These are phyloP conservation scores for Drosophila santomea DNA, from an alignment of 1,140 invertebrate genomes.

Conservation along the genomic window DNA sequence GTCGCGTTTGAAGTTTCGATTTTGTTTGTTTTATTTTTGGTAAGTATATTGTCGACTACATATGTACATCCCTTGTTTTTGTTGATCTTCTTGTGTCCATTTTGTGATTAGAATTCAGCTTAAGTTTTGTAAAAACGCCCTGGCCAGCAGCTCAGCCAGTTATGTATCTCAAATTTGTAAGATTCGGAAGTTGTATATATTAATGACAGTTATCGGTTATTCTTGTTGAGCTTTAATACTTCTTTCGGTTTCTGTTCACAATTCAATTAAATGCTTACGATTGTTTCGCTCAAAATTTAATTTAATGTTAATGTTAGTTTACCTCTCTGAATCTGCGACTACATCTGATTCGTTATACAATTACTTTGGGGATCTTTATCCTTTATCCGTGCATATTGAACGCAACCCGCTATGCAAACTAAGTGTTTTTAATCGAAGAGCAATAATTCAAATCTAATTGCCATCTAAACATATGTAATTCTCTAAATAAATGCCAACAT, in stretches of 20 bases:
- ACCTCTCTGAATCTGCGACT: constrained; percentile 30
- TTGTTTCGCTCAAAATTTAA: constrained; percentile 42
- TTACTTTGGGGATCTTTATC: constrained; percentile 16
- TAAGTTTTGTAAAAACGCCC: constrained; percentile 34
- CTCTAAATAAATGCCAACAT: constrained; percentile 51
- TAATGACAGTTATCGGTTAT: constrained; percentile 57
- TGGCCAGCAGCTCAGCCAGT: constrained; percentile 1
- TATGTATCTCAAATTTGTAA: constrained; percentile 29
- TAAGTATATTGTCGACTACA: constrained; percentile 83
- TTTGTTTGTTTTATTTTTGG: constrained; percentile 24
- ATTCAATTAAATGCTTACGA: constrained; percentile 70
- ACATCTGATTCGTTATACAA: constrained; percentile 36
- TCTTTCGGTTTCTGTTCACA: constrained; percentile 58
- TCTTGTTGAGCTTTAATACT: constrained; percentile 75
- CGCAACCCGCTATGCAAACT: constrained; percentile 45
- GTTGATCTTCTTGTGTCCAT: constrained; percentile 75
- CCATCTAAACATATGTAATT: constrained; percentile 32
- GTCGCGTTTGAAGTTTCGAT: constrained; percentile 22
- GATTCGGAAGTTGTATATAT: constrained; percentile 52
- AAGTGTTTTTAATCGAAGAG: constrained; percentile 37
- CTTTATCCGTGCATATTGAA: constrained; percentile 31
- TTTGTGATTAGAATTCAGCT: constrained; percentile 53
- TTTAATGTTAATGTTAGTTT: constrained; percentile 9
- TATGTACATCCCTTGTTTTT: constrained; percentile 84
- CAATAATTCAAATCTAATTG: constrained; percentile 34